Conservation (phyloP, 2,113 vertebrate genomes). For the Microtus ochrogaster region DNA sequence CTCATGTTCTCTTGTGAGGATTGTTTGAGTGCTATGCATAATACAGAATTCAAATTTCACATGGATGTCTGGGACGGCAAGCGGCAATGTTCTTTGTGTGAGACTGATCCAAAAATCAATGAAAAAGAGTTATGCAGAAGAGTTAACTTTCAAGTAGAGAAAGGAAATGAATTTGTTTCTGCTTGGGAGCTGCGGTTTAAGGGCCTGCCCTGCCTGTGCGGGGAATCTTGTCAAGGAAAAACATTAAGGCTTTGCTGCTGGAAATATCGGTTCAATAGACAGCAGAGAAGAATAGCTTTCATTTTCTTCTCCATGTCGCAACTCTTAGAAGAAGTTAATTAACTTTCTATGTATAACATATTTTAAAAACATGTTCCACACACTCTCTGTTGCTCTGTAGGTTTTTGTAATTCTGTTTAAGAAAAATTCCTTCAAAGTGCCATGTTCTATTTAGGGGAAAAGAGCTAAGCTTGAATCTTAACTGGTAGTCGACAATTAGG, state of each 20-base stretch:
- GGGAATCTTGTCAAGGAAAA: not conserved
- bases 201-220: not conserved
- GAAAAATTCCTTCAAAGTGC: not conserved
- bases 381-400: not conserved
- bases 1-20: not conserved
- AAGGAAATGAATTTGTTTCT: not conserved
- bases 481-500: not conserved
- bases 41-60: not conserved
- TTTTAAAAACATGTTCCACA: not conserved
- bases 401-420: slow-evolving; percentile 55
- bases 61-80: not conserved
- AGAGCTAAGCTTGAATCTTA: not conserved
- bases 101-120: slow-evolving; percentile 1
- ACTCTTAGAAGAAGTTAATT: slow-evolving; percentile 43
- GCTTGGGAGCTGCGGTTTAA: not conserved
- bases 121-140: not conserved
- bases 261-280: not conserved
- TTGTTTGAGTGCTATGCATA: not conserved
- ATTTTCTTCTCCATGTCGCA: not conserved
- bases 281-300: not conserved
- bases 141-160: not conserved
- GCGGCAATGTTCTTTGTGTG: not conserved
- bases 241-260: not conserved
- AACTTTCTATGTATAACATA: not conserved
- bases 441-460: slow-evolving; percentile 32